Conservation (phyloP, 2,113 vertebrate species). For the Passer domesticus region DNA sequence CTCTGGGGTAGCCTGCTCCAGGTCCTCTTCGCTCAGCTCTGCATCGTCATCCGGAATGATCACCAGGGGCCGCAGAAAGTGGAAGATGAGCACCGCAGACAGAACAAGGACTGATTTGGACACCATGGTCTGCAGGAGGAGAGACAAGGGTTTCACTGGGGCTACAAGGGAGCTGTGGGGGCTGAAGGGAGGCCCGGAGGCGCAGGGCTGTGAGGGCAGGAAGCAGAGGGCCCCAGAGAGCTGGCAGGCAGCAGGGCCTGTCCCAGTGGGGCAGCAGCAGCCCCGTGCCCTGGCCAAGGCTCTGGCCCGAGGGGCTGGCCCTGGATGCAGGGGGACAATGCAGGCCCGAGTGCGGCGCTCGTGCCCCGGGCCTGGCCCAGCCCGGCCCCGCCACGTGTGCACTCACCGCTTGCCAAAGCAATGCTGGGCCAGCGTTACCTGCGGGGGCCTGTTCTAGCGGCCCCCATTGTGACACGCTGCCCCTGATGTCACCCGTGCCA, state of each 20-base stretch:
- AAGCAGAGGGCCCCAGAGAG: neutral
- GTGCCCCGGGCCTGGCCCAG: neutral
- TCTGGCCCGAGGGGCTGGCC: neutral
- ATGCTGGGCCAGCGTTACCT: neutral
- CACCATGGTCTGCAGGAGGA: neutral
- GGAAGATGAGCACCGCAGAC: neutral
- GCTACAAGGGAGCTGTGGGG: neutral
- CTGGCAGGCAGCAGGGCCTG: neutral
- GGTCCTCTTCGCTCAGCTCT: no score
- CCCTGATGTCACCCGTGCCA: neutral
- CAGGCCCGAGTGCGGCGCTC: neutral
- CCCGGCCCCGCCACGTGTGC: neutral
- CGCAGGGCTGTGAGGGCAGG: neutral
- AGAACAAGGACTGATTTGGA: neutral
- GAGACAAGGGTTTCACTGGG: no score
- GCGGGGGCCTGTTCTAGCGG: neutral
- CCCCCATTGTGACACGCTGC: neutral
- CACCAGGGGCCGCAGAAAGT: fast-evolving
- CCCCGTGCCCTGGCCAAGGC: neutral
- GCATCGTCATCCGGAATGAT: neutral
- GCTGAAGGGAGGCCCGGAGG: neutral
- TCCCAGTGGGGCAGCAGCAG: neutral
- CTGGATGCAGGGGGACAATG: no score
- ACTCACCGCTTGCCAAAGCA: neutral
- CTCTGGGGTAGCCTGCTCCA: neutral